Evolutionary conservation across 2,888 invertebrate genomes (phyloP).

Genomic region (Strigamia crassipes): DNA sequence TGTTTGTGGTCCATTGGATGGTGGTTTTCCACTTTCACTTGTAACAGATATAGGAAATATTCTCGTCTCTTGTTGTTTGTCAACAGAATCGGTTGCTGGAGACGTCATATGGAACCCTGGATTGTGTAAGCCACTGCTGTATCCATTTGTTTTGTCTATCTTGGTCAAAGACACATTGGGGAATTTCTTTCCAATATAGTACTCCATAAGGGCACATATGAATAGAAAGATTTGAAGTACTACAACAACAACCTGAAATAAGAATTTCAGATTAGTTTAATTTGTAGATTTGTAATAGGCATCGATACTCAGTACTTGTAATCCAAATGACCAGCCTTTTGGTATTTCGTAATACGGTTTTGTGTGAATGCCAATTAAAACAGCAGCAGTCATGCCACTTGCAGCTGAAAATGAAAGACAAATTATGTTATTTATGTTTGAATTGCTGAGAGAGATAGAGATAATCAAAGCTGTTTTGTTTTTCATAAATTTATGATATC

Average conservation of each 20-base stretch:
- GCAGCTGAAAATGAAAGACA: not conserved
- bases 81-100: not conserved
- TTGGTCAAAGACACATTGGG: slow-evolving; percentile 1
- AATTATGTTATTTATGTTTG: too few relatives aligned
- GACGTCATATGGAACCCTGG: not conserved
- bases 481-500: not conserved
- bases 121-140: slow-evolving; percentile 8
- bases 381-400: slow-evolving; percentile 26
- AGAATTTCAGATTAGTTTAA: not conserved
- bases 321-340: slow-evolving; percentile 44
- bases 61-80: not conserved
- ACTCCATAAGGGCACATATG: slow-evolving; percentile 20
- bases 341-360: not conserved
- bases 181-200: not conserved
- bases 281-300: not conserved
- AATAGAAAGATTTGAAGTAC: slow-evolving; percentile 19
- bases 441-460: too few relatives aligned
- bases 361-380: not conserved
- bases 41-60: not conserved
- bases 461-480: too few relatives aligned
- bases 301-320: not conserved
- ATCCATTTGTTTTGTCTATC: not conserved
- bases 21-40: not conserved
- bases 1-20: not conserved
- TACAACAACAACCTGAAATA: slow-evolving; percentile 33